Conservation (phyloP, 2,113 vertebrate species). For the Indri indri region DNA sequence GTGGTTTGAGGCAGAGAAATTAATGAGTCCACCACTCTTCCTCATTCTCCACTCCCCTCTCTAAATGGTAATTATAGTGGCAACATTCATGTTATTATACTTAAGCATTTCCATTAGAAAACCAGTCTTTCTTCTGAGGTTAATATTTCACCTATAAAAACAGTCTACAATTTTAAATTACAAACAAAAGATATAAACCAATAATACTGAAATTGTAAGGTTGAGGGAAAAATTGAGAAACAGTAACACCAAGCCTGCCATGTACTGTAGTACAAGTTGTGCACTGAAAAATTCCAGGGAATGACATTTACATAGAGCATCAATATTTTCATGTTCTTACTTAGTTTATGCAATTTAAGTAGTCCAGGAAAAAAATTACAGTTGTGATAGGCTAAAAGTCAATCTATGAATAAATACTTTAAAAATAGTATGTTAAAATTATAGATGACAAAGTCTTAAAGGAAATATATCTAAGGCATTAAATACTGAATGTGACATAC, state of each 20-base stretch:
- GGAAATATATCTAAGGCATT: neutral
- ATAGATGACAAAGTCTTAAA: neutral
- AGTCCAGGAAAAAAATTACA: neutral
- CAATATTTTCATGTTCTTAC: neutral
- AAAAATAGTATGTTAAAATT: neutral
- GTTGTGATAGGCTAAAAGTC: neutral
- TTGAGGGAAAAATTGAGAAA: slow-evolving; percentile 6
- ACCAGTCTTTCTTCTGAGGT: slow-evolving; percentile 50
- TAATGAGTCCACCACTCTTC: slow-evolving; percentile 70
- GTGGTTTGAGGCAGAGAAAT: slow-evolving; percentile 69
- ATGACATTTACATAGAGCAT: neutral
- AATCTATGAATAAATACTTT: neutral
- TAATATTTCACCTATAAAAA: slow-evolving; percentile 59
- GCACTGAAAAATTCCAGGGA: neutral
- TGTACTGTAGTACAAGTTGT: neutral
- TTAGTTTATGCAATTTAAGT: neutral
- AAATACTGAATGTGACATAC: neutral
- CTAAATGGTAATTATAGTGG: slow-evolving; percentile 72
- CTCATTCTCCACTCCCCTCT: slow-evolving; percentile 50
- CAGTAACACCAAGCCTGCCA: neutral
- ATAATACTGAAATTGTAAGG: slow-evolving; percentile 2
- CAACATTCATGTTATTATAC: slow-evolving; percentile 15
- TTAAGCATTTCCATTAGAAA: slow-evolving; percentile 74
- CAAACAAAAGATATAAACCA: neutral
- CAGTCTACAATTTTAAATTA: slow-evolving; percentile 44